Conservation (phyloP, 1,140 invertebrate genomes). For the Neodiprion lecontei region DNA sequence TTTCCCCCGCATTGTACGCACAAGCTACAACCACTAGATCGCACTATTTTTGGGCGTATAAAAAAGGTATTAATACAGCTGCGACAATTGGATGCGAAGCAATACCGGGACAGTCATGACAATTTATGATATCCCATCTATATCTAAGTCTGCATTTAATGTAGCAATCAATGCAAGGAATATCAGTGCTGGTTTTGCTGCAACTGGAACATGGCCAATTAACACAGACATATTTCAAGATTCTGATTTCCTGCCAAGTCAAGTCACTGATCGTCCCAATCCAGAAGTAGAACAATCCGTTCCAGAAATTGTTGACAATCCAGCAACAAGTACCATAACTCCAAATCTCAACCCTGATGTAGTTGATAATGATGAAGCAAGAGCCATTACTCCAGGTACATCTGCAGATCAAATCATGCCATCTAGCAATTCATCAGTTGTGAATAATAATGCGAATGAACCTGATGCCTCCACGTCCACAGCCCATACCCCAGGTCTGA, state of each 20-base stretch:
- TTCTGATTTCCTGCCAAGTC: conserved; percentile 21
- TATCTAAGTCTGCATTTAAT: conserved; percentile 29
- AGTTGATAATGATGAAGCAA: too few relatives aligned
- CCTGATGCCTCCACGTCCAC: too few relatives aligned
- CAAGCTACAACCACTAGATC: conserved; percentile 48
- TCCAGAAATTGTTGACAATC: too few relatives aligned
- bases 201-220: conserved; percentile 32
- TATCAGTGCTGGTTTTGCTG: conserved; percentile 33
- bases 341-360: too few relatives aligned
- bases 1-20: conserved; percentile 45
- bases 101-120: conserved; percentile 38
- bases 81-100: conserved; percentile 34
- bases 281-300: too few relatives aligned
- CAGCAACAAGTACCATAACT: too few relatives aligned
- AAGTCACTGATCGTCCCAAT: conserved; percentile 21
- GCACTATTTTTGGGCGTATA: conserved; percentile 55
- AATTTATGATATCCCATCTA: conserved; percentile 28
- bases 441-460: too few relatives aligned
- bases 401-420: too few relatives aligned
- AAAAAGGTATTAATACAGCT: conserved; percentile 42
- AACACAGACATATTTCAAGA: conserved; percentile 24
- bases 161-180: conserved; percentile 30
- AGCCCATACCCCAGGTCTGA: too few relatives aligned
- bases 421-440: too few relatives aligned
- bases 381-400: too few relatives aligned